Evolutionary conservation across 2,113 vertebrate genomes (phyloP).

Genomic region (Aphelocoma coerulescens): DNA sequence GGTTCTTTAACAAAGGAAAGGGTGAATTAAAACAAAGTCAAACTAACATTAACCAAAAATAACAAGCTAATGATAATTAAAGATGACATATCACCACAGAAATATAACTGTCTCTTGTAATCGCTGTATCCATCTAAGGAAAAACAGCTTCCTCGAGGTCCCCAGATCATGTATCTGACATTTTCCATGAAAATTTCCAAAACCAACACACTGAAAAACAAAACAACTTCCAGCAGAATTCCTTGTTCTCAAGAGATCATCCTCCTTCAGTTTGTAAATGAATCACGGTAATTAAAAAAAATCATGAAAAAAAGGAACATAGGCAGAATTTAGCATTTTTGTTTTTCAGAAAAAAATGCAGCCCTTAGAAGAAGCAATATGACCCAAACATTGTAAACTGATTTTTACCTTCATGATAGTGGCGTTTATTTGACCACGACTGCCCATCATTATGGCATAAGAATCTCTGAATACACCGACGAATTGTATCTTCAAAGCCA

Average conservation of each 20-base stretch:
- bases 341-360: not conserved
- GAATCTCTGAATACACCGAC: conserved; percentile 94
- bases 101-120: not conserved
- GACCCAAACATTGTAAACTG: not conserved
- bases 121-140: not conserved
- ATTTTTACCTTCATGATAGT: conserved; percentile 90
- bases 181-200: not conserved
- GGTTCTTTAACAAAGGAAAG: not conserved
- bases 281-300: not conserved
- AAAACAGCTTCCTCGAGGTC: not conserved
- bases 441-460: conserved; percentile 91
- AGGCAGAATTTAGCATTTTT: not conserved
- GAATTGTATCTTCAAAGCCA: conserved; percentile 93
- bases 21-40: not conserved
- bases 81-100: not conserved
- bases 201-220: not conserved
- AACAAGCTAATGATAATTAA: not conserved
- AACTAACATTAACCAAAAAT: not conserved
- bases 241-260: not conserved
- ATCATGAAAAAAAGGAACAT: not conserved
- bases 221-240: not conserved
- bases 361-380: not conserved
- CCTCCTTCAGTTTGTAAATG: not conserved
- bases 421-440: conserved; percentile 91
- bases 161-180: not conserved